A percentile compares a stretch with the other conserved stretches of the same genome.
Conservation (phyloP, 2,888 invertebrate species). For the Ormyrus pomaceus region DNA sequence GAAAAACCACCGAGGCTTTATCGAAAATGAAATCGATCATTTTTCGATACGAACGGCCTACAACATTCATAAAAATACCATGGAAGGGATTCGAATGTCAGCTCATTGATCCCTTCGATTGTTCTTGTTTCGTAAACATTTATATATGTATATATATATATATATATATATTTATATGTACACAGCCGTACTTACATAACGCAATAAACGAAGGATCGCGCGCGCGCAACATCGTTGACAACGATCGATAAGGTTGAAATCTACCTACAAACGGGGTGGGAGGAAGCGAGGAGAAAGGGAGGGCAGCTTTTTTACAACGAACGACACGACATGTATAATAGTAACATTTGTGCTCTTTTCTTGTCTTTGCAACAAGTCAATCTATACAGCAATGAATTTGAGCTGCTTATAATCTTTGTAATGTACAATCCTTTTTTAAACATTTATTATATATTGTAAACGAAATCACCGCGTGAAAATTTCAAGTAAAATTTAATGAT, state of each 20-base stretch:
- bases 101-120: conserved; percentile 40
- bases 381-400: conserved; percentile 5
- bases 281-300: not conserved
- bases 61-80: too few relatives aligned
- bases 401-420: not conserved
- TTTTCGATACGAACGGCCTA: not conserved
- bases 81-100: not conserved
- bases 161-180: not conserved
- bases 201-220: too few relatives aligned
- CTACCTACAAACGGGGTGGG: not conserved
- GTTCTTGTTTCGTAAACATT: conserved; percentile 30
- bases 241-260: conserved; percentile 26
- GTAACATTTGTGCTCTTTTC: not conserved
- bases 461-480: too few relatives aligned
- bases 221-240: not conserved
- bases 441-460: too few relatives aligned
- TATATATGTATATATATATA: conserved; percentile 5
- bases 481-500: too few relatives aligned
- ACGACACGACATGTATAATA: conserved; percentile 14
- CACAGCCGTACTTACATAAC: too few relatives aligned
- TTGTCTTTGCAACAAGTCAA: not conserved
- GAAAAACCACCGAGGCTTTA: too few relatives aligned
- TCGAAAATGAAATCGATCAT: too few relatives aligned
- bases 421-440: too few relatives aligned
- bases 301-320: conserved; percentile 23